These are phyloP conservation scores for Glossosoma conforme DNA, from an alignment of 1,140 invertebrate genomes.

Conservation along the genomic window DNA sequence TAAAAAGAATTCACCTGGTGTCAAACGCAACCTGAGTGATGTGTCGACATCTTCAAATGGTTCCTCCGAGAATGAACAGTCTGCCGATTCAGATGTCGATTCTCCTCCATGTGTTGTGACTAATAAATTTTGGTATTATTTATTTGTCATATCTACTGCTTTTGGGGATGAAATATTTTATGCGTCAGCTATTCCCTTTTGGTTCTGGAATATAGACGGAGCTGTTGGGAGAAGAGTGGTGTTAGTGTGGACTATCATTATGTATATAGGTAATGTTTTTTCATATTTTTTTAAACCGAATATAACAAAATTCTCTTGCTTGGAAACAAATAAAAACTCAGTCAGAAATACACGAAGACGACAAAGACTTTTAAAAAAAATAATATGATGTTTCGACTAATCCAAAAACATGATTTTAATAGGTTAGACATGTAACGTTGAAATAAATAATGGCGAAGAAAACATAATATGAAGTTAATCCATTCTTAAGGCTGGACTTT, in stretches of 20 bases:
- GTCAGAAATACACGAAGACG: no score
- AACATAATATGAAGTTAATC: no score
- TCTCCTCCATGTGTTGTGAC: conserved; percentile 50
- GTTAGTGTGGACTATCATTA: conserved; percentile 77
- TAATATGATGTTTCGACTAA: no score
- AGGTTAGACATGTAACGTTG: no score
- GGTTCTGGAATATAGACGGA: conserved; percentile 89
- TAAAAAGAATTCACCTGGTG: no score
- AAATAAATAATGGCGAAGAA: no score
- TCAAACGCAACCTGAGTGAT: no score
- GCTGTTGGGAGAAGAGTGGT: conserved; percentile 74
- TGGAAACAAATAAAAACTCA: no score
- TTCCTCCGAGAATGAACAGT: conserved; percentile 34
- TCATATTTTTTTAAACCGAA: background rate
- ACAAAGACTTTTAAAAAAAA: no score
- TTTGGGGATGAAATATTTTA: conserved; percentile 89
- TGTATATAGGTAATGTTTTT: conserved; percentile 70
- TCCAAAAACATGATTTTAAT: no score
- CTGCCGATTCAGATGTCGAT: conserved; percentile 34
- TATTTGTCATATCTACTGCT: conserved; percentile 77
- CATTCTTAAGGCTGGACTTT: no score
- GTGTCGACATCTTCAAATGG: conserved; percentile 37
- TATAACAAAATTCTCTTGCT: no score
- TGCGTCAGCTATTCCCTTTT: conserved; percentile 80
- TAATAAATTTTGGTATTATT: conserved; percentile 82